A percentile compares a stretch with the other conserved stretches of the same genome.
Conservation (phyloP, 1,140 invertebrate genomes). For the Chlorops oryzae region DNA sequence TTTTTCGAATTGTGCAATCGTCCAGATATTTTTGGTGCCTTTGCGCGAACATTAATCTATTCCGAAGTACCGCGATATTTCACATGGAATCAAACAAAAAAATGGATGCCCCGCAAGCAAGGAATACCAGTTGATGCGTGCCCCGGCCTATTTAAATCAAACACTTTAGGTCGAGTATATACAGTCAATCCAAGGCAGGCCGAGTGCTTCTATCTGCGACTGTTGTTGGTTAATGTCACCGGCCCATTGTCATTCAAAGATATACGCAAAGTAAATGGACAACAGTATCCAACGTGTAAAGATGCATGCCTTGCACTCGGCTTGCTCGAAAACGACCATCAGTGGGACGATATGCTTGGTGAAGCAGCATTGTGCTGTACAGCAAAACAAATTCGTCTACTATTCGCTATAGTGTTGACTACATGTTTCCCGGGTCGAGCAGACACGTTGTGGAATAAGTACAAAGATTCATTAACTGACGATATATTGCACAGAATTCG, state of each 20-base stretch:
- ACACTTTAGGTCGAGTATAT: constrained; percentile 43
- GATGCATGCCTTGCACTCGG: constrained; percentile 30
- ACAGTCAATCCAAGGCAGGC: constrained; percentile 37
- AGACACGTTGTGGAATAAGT: constrained; percentile 34
- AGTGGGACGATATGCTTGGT: constrained; percentile 39
- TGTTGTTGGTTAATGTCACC: constrained; percentile 26
- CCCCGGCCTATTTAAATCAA: constrained; percentile 18
- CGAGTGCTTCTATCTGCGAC: constrained; percentile 45
- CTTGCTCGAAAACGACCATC: constrained; percentile 43
- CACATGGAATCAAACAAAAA: too few relatives aligned
- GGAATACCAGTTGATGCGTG: constrained; percentile 15
- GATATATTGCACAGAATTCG: constrained; percentile 27
- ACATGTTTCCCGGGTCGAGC: constrained; percentile 32
- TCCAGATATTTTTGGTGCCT: too few relatives aligned
- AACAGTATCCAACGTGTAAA: constrained; percentile 27
- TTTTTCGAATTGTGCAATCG: too few relatives aligned
- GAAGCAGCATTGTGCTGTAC: constrained; percentile 33
- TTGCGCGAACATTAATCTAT: too few relatives aligned
- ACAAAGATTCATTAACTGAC: constrained; percentile 31
- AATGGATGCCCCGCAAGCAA: too few relatives aligned
- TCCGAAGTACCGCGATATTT: too few relatives aligned
- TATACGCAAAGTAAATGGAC: constrained; percentile 19
- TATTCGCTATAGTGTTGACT: constrained; percentile 35
- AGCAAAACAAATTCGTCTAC: constrained; percentile 28
- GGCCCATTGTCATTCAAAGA: constrained; percentile 20